Evolutionary conservation across 1,140 invertebrate genomes (phyloP).

Genomic region (Caenorhabditis briggsae): DNA sequence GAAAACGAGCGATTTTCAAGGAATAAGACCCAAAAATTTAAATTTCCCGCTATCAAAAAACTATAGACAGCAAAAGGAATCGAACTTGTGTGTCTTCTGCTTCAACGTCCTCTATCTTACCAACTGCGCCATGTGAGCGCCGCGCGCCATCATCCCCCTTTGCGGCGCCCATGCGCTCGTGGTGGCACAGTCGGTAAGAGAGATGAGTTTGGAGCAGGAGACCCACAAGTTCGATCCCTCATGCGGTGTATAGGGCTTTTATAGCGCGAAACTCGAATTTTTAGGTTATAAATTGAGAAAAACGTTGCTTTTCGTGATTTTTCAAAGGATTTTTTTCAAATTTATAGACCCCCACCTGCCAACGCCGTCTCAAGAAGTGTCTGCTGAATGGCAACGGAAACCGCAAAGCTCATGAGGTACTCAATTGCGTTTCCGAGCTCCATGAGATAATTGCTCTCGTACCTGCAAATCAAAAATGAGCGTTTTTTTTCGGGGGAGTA

Average conservation of each 20-base stretch:
- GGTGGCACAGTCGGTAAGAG: no score
- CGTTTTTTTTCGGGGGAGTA: no score
- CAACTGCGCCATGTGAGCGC: no score
- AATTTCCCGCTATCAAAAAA: no score
- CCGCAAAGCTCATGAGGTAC: slow-evolving; percentile 82
- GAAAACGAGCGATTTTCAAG: not conserved
- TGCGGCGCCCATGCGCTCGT: no score
- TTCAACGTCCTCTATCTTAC: no score
- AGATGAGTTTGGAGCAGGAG: no score
- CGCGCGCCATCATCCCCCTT: no score
- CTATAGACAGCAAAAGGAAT: no score
- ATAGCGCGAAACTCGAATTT: no score
- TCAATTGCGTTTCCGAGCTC: slow-evolving; percentile 81
- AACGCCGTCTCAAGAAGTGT: slow-evolving; percentile 85
- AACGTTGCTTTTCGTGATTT: not conserved
- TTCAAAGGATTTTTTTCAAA: not conserved
- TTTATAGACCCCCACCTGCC: slow-evolving; percentile 80
- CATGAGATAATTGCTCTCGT: slow-evolving; percentile 83
- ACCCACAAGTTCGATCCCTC: no score
- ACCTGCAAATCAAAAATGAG: slow-evolving; percentile 72
- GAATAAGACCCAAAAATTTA: not conserved
- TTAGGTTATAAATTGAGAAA: not conserved
- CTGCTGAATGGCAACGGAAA: slow-evolving; percentile 83
- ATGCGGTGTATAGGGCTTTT: not conserved
- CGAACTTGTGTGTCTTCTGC: no score